Base-by-base conservation (phyloP, 2,888 invertebrate species). In the Hypomecis atomaria region DNA sequence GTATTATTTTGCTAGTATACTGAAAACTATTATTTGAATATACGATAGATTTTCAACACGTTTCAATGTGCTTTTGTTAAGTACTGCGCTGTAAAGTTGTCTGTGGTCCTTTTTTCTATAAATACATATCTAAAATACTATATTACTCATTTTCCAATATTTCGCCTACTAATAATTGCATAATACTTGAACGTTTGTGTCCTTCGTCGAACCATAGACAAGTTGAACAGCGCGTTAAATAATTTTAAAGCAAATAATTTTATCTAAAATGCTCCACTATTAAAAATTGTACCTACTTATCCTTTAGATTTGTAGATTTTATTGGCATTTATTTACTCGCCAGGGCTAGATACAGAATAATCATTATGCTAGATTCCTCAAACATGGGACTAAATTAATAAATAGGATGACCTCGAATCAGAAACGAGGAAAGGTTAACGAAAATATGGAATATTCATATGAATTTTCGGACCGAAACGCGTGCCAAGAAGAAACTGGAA, bases 271-370 rank as follows among this genome's bases (percentile, higher is more conserved):
- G 60, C 65, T 65, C 65, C 57, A 61, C 48, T 58, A 47, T 65
- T 49, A 43, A 54, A 83, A 88, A 86, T 88, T 89, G 84, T 79
- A 83, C 79, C 90, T 90, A 91, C 85, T 87, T 89, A 87, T 78
- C 62, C 69, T 76, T 86, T 84, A 83, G 70, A 63, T 59, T 64
- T 63, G 59, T 63, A 59, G 42, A 56, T 58, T 64, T 58, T 54
- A 58, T 54, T 59, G 58, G 58, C 54, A 54, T 63, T 47, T 48
- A 56, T 48, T 53, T 48, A 58, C 54, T 36, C 23, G 48, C 59
- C 59, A 40, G 58, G 54, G 53, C 54, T 59, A 45, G 43, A 47
- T 54, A 64, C 45, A 56, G 47, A 59, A 52, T 54, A 63, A 48
- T 33, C 33, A 38, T 63, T 58, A 57, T 4, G 37, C 38, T 58